phyloP scores from a whole-genome alignment of 37 sponge, comb jelly and placozoan species.

The Beroe forskalii region DNA sequence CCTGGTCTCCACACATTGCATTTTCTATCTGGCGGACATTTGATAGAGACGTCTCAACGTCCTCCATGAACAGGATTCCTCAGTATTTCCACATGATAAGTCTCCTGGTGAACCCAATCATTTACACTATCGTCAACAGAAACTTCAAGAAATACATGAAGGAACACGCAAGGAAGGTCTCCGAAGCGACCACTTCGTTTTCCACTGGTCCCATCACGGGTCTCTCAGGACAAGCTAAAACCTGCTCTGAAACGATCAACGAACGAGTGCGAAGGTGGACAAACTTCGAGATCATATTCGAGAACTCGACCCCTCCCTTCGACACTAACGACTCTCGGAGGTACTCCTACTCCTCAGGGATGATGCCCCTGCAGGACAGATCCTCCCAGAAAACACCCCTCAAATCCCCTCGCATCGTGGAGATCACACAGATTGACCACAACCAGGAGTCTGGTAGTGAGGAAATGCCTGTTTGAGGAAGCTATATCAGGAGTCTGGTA shows the following conservation, averaged over 20 bases:
- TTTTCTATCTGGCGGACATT: constrained; percentile 22
- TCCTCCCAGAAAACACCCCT: neutral
- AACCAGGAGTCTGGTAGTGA: too few species aligned
- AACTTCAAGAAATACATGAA: constrained; percentile 58
- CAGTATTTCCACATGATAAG: constrained; percentile 60
- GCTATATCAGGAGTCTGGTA: too few species aligned
- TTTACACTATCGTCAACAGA: constrained; percentile 61
- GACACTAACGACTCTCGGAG: neutral
- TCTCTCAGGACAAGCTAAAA: neutral
- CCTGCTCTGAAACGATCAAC: neutral
- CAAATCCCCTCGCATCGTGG: neutral
- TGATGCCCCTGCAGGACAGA: neutral
- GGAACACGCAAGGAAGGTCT: constrained; percentile 49
- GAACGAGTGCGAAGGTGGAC: constrained; percentile 41
- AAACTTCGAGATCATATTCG: constrained; percentile 58
- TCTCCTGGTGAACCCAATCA: constrained; percentile 34
- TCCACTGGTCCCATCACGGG: neutral
- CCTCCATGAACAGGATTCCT: constrained; percentile 26
- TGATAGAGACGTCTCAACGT: neutral
- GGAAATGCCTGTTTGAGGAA: too few species aligned
- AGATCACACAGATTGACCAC: neutral
- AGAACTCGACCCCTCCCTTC: neutral
- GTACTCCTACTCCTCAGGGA: constrained; percentile 3
- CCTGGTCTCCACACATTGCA: constrained; percentile 47
- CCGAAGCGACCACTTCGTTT: constrained; percentile 55